Conservation (phyloP, 2,113 vertebrate genomes). For the Xiphorhynchus elegans region DNA sequence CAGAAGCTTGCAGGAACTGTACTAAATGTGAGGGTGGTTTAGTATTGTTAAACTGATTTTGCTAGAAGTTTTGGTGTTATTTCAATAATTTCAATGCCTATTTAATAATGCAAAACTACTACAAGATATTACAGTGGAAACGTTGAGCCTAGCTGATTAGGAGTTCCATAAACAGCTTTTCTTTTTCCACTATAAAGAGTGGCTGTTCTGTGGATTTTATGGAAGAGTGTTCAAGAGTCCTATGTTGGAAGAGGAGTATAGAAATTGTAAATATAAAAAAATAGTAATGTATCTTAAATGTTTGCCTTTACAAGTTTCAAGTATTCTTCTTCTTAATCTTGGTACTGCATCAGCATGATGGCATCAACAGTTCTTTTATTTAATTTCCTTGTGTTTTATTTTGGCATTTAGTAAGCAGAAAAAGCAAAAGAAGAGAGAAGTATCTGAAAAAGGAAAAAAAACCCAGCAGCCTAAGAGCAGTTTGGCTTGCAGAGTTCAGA, state of each 20-base stretch:
- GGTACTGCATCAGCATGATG: neutral
- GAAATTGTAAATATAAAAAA: neutral
- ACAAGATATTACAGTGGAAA: neutral
- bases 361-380: neutral
- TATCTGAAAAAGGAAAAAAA: neutral
- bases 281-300: neutral
- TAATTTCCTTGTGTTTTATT: slow-evolving; percentile 27
- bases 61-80: neutral
- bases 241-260: neutral
- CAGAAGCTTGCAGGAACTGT: neutral
- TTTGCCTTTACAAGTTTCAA: neutral
- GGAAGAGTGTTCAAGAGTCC: neutral
- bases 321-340: neutral
- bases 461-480: neutral
- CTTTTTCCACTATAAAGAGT: neutral
- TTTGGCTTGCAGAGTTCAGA: slow-evolving; percentile 53
- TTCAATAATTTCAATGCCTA: neutral
- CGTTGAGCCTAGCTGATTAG: neutral
- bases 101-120: neutral
- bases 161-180: neutral
- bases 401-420: slow-evolving; percentile 3
- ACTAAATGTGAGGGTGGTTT: neutral
- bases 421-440: neutral
- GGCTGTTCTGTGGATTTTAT: neutral
- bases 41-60: neutral